phyloP scores from a whole-genome alignment of 1,140 invertebrate genomes.

The Hydropsyche tenuis region DNA sequence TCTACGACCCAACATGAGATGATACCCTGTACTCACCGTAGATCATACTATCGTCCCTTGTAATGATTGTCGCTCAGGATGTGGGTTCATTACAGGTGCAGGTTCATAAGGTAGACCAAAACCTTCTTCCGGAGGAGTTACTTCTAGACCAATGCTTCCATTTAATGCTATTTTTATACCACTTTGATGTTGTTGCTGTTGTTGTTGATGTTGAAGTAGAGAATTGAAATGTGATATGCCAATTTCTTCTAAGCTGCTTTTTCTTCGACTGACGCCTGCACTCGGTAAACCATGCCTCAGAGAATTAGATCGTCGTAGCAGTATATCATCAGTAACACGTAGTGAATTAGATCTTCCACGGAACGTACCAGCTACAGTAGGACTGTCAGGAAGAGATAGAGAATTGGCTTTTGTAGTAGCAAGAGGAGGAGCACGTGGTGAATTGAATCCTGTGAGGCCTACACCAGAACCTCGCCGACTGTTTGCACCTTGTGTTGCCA shows the following conservation, averaged over 20 bases:
- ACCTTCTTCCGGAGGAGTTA: conserved; percentile 80
- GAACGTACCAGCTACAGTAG: conserved; percentile 76
- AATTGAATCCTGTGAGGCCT: conserved; percentile 65
- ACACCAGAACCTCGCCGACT: conserved; percentile 68
- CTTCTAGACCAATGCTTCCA: conserved; percentile 84
- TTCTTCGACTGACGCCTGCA: conserved; percentile 65
- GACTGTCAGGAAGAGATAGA: conserved; percentile 85
- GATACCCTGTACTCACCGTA: conserved; percentile 61
- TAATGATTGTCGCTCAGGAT: conserved; percentile 75
- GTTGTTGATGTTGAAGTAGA: conserved; percentile 63
- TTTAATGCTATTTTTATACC: conserved; percentile 83
- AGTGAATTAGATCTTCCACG: conserved; percentile 85
- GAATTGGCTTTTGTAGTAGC: conserved; percentile 87
- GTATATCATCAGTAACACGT: conserved; percentile 82
- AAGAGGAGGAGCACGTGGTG: conserved; percentile 75
- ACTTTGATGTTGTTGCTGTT: conserved; percentile 67
- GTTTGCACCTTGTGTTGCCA: conserved; percentile 56
- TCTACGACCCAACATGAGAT: conserved; percentile 87
- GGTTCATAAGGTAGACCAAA: conserved; percentile 62
- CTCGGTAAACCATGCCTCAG: conserved; percentile 75
- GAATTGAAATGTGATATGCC: conserved; percentile 77
- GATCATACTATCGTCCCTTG: conserved; percentile 89
- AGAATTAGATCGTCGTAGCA: conserved; percentile 82
- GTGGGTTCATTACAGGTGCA: conserved; percentile 50
- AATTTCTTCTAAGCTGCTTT: conserved; percentile 85